A percentile compares a stretch with the other conserved stretches of the same genome.
These are phyloP conservation scores for Troides aeacus DNA, from an alignment of 2,888 invertebrate genomes.

Conservation along the genomic window DNA sequence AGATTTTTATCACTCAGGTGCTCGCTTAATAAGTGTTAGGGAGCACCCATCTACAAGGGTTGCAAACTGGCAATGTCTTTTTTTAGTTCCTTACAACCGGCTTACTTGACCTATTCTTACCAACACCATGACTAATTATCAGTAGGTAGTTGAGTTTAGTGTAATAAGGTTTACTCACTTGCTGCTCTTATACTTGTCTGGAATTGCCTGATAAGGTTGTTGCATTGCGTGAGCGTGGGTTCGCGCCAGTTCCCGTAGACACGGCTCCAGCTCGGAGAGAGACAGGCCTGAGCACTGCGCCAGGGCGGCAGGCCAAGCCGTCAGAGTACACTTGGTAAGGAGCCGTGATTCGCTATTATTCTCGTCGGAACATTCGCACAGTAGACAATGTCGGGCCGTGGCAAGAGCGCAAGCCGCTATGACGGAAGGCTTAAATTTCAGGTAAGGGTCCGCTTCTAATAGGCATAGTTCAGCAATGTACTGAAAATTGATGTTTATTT, in stretches of 20 bases:
- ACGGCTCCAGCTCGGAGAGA: constrained; percentile 81
- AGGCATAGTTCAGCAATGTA: constrained; percentile 92
- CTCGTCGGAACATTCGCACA: constrained; percentile 53
- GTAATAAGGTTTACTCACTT: constrained; percentile 75
- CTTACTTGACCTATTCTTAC: no score
- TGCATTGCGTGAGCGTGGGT: constrained; percentile 84
- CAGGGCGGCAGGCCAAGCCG: constrained; percentile 84
- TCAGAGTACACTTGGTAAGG: constrained; percentile 33
- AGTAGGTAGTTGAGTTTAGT: neutral
- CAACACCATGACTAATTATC: no score
- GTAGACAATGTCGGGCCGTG: constrained; percentile 86
- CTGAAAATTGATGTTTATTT: constrained; percentile 57
- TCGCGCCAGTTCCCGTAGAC: constrained; percentile 84
- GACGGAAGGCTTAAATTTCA: constrained; percentile 89
- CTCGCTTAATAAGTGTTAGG: no score
- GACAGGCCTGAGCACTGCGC: constrained; percentile 84
- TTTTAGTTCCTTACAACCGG: neutral
- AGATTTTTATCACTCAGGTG: no score
- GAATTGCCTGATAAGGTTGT: constrained; percentile 90
- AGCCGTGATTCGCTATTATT: constrained; percentile 26
- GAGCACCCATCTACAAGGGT: no score
- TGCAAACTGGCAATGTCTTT: no score
- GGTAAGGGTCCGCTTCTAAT: constrained; percentile 91
- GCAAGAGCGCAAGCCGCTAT: constrained; percentile 91
- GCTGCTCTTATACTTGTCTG: constrained; percentile 91